Evolutionary conservation across 2,888 invertebrate species (phyloP).

Genomic region (Cantharis nigra): DNA sequence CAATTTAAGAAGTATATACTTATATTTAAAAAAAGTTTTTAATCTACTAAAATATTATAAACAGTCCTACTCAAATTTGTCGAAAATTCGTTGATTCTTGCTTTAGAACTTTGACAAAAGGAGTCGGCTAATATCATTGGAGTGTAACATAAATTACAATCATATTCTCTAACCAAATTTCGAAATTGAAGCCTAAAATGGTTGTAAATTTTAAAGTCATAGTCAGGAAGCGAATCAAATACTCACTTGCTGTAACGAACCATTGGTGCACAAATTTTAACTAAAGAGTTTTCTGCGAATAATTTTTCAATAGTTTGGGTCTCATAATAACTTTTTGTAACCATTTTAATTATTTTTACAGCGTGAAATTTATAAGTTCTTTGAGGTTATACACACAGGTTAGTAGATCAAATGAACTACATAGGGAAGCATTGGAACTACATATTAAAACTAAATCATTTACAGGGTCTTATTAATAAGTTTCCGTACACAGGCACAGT

Average conservation of each 20-base stretch:
- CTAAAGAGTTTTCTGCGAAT: conserved; percentile 65
- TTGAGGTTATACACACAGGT: neutral
- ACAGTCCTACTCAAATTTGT: conserved; percentile 61
- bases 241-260: conserved; percentile 86
- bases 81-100: conserved; percentile 80
- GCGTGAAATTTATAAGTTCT: neutral
- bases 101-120: conserved; percentile 86
- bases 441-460: neutral
- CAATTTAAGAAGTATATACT: too few relatives aligned
- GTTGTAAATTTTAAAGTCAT: neutral
- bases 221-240: neutral
- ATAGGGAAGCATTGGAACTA: neutral
- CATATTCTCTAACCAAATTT: conserved; percentile 74
- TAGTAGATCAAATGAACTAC: neutral
- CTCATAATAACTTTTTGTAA: neutral
- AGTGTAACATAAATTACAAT: conserved; percentile 88
- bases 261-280: conserved; percentile 93
- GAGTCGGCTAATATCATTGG: conserved; percentile 98
- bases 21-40: too few relatives aligned
- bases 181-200: conserved; percentile 74
- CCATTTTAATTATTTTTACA: neutral
- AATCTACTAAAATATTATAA: neutral
- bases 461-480: neutral
- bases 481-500: too few relatives aligned
- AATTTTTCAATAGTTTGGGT: conserved; percentile 63